Evolutionary conservation across 1,140 invertebrate genomes (phyloP).

Genomic region (Apis cerana): DNA sequence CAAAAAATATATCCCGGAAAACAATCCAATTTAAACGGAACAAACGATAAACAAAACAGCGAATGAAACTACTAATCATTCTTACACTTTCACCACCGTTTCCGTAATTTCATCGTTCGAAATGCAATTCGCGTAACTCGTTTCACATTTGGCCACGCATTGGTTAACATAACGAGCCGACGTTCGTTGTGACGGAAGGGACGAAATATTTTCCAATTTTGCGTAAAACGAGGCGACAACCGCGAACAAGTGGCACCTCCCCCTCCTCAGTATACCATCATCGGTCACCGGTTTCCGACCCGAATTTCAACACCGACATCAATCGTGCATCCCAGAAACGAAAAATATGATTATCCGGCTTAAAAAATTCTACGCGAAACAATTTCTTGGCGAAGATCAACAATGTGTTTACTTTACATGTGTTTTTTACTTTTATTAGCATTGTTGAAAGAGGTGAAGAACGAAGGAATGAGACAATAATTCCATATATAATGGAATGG

Average conservation of each 20-base stretch:
- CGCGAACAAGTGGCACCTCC: background rate
- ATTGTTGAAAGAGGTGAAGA: too few relatives aligned
- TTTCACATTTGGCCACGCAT: background rate
- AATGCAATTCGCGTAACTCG: background rate
- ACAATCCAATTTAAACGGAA: background rate
- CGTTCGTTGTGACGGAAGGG: background rate
- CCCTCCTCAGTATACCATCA: too few relatives aligned
- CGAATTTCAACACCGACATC: background rate
- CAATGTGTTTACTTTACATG: constrained; percentile 56
- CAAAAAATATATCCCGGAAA: background rate
- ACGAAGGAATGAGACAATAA: too few relatives aligned
- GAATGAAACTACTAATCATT: background rate
- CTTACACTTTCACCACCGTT: background rate
- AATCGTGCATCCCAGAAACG: background rate
- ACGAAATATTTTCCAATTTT: constrained; percentile 11
- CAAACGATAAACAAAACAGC: too few relatives aligned
- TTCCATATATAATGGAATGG: too few relatives aligned
- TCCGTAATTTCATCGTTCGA: background rate
- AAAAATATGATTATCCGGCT: background rate
- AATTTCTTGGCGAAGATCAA: constrained; percentile 56
- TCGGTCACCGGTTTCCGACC: background rate
- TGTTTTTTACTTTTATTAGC: too few relatives aligned
- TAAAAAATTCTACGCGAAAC: constrained; percentile 54
- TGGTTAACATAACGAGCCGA: constrained; percentile 20
- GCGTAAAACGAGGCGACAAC: background rate